Evolutionary conservation across 2,113 vertebrate genomes (phyloP), one percentile per base, ranked within the genome.

Genomic region (Pelmatolapia mariae): DNA sequence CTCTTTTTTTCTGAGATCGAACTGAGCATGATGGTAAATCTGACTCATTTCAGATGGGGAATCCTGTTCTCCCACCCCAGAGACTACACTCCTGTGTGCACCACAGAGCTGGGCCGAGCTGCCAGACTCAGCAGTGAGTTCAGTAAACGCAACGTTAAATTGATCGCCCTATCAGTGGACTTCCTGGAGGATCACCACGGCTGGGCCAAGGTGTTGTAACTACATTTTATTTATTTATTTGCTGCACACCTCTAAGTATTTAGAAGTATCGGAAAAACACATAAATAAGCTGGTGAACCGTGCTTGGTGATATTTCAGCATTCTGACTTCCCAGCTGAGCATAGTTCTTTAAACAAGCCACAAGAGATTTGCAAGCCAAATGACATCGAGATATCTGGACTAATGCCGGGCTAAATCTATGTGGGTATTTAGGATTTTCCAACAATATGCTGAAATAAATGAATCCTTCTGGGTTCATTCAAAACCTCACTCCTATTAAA

Each of bases 11-110:
- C 29, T 43, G 29, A 80, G 47, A 3, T 10, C 1, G 50, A 16
- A 40, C 4, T 10, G 8, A 63, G 31, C 3, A 6, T 11, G 29
- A n/a, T 45, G 31, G 26, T 19, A n/a, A 52, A 31, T 78, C 73
- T 52, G 26, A 50, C 73, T 52, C 61, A 7, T 93, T 90, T 12
- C 91, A 99, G 98, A 79, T 99, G 98, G 98, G 98, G 98, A 31
- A 96, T 99, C 91, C 96, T 99, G 78, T 99, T 99, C 94, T 98
- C 98, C 19, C 98, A 99, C 90, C 98, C 98, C 0, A 95, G 95
- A 50, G 98, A 99, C 93, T 99, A 97, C 91, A 99, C 98, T 0
- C 98, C 98, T 0, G 98, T 99, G 36, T 99, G 98, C 87, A 99
- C 98, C 92, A 99, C 98, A 0, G 98, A 99, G 95, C 97, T 99